Conservation (phyloP, 2,888 invertebrate genomes). For the Dinocampus coccinellae region DNA sequence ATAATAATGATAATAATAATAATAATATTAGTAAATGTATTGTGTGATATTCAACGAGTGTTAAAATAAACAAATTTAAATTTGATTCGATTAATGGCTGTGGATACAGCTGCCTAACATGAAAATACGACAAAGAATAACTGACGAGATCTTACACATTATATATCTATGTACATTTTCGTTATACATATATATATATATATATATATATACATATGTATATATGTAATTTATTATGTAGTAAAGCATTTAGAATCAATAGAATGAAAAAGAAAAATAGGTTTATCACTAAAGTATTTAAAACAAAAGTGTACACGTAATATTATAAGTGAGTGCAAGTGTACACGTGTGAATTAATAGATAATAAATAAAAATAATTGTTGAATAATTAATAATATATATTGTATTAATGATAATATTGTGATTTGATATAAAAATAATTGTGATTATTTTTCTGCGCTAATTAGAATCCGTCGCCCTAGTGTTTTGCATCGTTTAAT, state of each 20-base stretch:
- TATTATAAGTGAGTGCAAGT: no score
- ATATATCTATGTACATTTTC: neutral
- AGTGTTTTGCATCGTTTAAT: conserved; percentile 54
- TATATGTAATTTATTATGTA: no score
- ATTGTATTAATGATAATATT: neutral
- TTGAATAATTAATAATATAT: no score
- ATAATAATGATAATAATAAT: no score
- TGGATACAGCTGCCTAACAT: conserved; percentile 61
- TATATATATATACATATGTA: neutral
- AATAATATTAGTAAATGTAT: no score
- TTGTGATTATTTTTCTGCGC: conserved; percentile 40
- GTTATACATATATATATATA: no score
- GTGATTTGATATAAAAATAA: neutral
- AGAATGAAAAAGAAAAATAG: no score
- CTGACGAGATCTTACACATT: neutral
- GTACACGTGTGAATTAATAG: no score
- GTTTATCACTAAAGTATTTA: no score
- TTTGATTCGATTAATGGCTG: conserved; percentile 58
- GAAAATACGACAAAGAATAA: neutral
- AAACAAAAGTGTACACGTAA: no score
- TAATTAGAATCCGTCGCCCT: conserved; percentile 59
- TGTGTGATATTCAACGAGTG: neutral
- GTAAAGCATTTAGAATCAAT: no score
- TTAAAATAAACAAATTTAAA: conserved; percentile 43
- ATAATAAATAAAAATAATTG: no score